A percentile compares a stretch with the other conserved stretches of the same genome.
phyloP scores from a whole-genome alignment of 2,888 invertebrate species.

The Limenitis camilla region DNA sequence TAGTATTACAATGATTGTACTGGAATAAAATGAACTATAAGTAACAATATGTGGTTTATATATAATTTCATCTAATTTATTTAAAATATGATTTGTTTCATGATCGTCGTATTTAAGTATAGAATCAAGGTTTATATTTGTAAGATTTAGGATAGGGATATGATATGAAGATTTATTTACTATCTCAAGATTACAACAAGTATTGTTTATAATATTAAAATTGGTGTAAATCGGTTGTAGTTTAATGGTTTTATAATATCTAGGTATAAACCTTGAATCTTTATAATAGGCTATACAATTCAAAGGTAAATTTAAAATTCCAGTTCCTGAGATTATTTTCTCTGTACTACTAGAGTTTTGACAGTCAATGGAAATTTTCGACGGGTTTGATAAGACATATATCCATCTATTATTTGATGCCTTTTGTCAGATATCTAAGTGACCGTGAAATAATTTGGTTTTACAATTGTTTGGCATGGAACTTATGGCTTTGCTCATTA shows the following conservation, averaged over 20 bases:
- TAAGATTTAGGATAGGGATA: background rate
- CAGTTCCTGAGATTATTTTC: constrained; percentile 3
- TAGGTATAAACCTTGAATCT: constrained; percentile 7
- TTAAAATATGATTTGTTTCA: background rate
- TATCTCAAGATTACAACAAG: constrained; percentile 10
- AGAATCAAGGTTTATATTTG: background rate
- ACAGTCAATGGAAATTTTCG: background rate
- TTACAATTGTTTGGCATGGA: too few species aligned
- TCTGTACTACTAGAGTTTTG: constrained; percentile 6
- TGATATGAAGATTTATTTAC: background rate
- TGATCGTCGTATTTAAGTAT: background rate
- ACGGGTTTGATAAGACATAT: background rate
- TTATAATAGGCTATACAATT: constrained; percentile 13
- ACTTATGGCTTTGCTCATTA: too few species aligned
- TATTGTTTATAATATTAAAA: constrained; percentile 13
- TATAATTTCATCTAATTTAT: background rate
- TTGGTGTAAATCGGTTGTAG: constrained; percentile 2
- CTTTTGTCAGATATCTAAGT: too few species aligned
- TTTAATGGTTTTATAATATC: constrained; percentile 3
- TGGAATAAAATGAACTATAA: background rate
- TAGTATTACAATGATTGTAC: background rate
- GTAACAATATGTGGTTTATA: background rate
- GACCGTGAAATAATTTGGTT: too few species aligned
- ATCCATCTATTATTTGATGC: too few species aligned
- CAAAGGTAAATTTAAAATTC: constrained; percentile 8